Conservation (phyloP, 2,888 invertebrate species). For the Cloeon dipterum region DNA sequence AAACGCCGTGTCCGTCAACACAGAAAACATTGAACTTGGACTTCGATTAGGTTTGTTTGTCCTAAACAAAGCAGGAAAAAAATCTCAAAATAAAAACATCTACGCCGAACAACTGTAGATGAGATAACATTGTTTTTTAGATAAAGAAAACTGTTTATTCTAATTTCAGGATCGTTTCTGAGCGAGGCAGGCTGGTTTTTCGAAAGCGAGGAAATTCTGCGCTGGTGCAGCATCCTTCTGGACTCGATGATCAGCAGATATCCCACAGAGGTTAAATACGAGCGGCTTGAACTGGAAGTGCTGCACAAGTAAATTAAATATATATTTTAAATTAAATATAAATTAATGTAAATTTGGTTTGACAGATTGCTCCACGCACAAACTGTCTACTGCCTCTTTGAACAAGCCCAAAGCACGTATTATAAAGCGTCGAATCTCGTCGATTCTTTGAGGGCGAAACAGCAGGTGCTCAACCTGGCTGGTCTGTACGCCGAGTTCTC, state of each 20-base stretch:
- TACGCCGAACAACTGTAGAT: too few relatives aligned
- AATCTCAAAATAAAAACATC: too few relatives aligned
- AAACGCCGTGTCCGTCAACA: too few relatives aligned
- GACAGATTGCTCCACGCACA: conserved; percentile 63
- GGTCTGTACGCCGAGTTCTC: conserved; percentile 66
- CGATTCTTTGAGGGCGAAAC: conserved; percentile 22
- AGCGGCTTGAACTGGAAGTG: conserved; percentile 53
- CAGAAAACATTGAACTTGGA: too few relatives aligned
- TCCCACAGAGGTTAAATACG: conserved; percentile 19
- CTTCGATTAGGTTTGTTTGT: too few relatives aligned
- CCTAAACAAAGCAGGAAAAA: too few relatives aligned
- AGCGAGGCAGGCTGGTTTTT: conserved; percentile 74
- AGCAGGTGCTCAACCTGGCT: conserved; percentile 28
- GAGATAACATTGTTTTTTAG: too few relatives aligned
- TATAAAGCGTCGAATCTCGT: conserved; percentile 29
- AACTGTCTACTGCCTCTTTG: conserved; percentile 58
- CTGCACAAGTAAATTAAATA: conserved; percentile 48
- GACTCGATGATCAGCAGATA: conserved; percentile 31
- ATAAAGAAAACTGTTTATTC: too few relatives aligned
- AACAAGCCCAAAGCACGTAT: conserved; percentile 49
- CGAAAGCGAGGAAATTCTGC: conserved; percentile 48
- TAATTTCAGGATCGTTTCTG: conserved; percentile 55
- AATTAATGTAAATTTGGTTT: conserved; percentile 9
- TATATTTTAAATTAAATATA: conserved; percentile 2
- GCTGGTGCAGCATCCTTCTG: conserved; percentile 45